phyloP scores from a whole-genome alignment of 1,140 invertebrate genomes.

The Portunus trituberculatus region DNA sequence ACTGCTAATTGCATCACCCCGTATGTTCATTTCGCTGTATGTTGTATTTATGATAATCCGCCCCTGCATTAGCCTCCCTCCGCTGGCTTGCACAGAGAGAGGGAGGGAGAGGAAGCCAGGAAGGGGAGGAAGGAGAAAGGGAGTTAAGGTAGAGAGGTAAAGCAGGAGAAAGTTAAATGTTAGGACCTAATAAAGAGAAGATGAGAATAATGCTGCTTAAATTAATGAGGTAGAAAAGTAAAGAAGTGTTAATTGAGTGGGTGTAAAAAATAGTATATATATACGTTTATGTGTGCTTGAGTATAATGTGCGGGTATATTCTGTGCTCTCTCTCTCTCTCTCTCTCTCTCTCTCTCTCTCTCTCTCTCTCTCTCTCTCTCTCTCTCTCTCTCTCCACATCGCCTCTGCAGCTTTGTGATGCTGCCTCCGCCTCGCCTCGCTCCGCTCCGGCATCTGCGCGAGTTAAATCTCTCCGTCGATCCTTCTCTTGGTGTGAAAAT shows the following conservation, averaged over 20 bases:
- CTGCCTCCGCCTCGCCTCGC: constrained; percentile 26
- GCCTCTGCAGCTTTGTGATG: neutral
- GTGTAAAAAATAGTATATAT: neutral
- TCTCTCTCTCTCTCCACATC: constrained; percentile 25
- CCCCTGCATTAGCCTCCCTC: neutral
- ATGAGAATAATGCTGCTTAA: neutral
- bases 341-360: neutral
- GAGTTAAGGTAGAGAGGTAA: neutral
- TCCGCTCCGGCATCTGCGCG: neutral
- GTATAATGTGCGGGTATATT: neutral
- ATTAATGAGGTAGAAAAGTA: neutral
- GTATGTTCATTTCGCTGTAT: constrained; percentile 36
- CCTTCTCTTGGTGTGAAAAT: neutral
- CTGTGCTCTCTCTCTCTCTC: neutral
- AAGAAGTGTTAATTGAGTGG: neutral
- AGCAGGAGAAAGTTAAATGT: neutral
- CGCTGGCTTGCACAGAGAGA: neutral
- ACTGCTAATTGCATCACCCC: constrained; percentile 39
- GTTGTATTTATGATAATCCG: constrained; percentile 53
- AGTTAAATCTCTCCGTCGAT: neutral
- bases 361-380: neutral
- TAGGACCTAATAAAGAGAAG: neutral
- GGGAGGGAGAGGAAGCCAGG: neutral
- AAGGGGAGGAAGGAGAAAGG: neutral
- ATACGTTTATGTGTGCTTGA: neutral